Evolutionary conservation across 2,888 invertebrate species (phyloP).

Genomic region (Stegophylla sp.): DNA sequence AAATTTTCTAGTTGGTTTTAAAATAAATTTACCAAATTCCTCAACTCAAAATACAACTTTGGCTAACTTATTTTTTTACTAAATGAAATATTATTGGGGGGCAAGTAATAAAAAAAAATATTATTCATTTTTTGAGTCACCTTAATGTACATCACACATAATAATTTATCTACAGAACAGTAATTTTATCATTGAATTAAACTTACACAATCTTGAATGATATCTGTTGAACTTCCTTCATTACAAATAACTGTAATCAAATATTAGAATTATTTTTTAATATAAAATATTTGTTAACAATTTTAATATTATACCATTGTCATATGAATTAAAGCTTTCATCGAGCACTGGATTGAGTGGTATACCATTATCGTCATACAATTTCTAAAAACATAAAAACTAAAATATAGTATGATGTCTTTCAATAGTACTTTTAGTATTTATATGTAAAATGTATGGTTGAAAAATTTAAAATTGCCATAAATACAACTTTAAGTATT

Average conservation of each 20-base stretch:
- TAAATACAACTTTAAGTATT: too few species aligned
- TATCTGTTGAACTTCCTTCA: conserved; percentile 19
- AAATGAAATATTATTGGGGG: too few species aligned
- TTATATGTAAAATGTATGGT: too few species aligned
- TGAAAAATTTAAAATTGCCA: too few species aligned
- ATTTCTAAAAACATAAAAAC: conserved; percentile 17
- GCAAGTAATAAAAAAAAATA: too few species aligned
- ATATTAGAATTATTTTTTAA: not conserved
- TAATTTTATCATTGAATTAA: not conserved
- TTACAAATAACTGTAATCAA: conserved; percentile 25
- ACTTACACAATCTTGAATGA: conserved; percentile 40
- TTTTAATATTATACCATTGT: conserved; percentile 19
- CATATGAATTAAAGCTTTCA: conserved; percentile 41
- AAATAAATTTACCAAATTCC: too few species aligned
- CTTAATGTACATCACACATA: not conserved
- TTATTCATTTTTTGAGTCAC: too few species aligned
- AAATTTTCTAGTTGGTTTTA: too few species aligned
- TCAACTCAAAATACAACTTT: too few species aligned
- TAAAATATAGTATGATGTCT: not conserved
- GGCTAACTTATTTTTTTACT: too few species aligned
- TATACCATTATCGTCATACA: not conserved
- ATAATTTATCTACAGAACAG: not conserved
- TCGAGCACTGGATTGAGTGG: not conserved
- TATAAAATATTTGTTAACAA: too few species aligned
- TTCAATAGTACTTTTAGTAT: too few species aligned